Percentiles rank a stretch among this genome's conserved stretches.
These are phyloP conservation scores for Rhorus exstirpatorius DNA, from an alignment of 2,888 invertebrate genomes.

Conservation along the genomic window DNA sequence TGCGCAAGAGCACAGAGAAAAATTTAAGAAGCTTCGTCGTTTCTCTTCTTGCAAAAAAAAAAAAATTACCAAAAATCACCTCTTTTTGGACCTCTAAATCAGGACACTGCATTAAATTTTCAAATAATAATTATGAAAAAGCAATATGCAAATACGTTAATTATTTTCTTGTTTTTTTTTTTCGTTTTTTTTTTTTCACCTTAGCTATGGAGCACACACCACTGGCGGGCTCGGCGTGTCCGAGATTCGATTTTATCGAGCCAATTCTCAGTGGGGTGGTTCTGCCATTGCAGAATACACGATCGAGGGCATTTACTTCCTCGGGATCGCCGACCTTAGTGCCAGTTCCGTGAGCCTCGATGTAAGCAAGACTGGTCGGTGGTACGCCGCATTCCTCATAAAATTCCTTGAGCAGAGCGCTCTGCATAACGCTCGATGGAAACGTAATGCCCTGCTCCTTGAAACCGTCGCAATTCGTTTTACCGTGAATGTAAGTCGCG, in stretches of 20 bases:
- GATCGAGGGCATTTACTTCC: conserved; percentile 94
- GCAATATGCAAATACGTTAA: no score
- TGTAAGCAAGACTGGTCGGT: conserved; percentile 88
- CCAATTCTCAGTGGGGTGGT: conserved; percentile 93
- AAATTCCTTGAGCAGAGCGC: conserved; percentile 86
- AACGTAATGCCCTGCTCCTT: conserved; percentile 84
- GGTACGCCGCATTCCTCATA: conserved; percentile 88
- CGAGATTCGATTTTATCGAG: conserved; percentile 97
- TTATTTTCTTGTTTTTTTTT: no score
- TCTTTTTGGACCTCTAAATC: no score
- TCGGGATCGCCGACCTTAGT: conserved; percentile 96
- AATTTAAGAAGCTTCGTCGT: no score
- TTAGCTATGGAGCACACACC: conserved; percentile 94
- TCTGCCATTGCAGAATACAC: conserved; percentile 92
- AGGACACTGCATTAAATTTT: no score
- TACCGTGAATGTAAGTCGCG: conserved; percentile 87
- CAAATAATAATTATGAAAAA: no score
- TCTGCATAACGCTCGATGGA: conserved; percentile 81
- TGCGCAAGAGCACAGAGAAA: no score
- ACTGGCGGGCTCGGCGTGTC: conserved; percentile 96
- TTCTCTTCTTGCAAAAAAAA: no score
- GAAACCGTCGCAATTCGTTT: conserved; percentile 89
- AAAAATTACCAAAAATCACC: no score
- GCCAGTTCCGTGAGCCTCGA: conserved; percentile 93
- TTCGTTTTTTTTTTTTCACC: conserved; percentile 85